Evolutionary conservation across 2,797 vertebrate species (phyloP), one percentile per base, ranked within the genome.

Genomic region (Megalops cyprinoides): DNA sequence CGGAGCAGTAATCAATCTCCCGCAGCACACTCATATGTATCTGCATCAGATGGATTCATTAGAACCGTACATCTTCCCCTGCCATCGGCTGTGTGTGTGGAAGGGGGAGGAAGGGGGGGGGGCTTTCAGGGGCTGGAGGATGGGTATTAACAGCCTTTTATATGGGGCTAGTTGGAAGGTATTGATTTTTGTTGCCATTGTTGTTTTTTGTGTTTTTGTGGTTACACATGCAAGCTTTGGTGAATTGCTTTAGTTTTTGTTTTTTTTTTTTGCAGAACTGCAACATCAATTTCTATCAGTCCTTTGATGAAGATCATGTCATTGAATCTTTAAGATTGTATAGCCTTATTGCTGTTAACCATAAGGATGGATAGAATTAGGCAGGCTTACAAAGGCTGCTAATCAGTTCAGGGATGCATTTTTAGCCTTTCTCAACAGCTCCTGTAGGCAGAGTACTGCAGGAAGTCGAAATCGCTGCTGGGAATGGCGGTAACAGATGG

Each of bases 1-100:
- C 14, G 39, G 51, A 55, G 71, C 46, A 74, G 48, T 7, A 60
- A 79, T 79, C 73, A 76, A 79, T 76, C 71, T 65, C 67, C 6
- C 67, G 44, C 39, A 44, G 69, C n/a, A 18, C 71, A 34, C 39
- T 48, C 62, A 73, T 48, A 44, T 49, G 25, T 12, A 25, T 69
- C 44, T 48, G 37, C 34, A 18, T 65, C 46, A 37, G 10, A 71
- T 80, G 53, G 67, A 81, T 79, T 56, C 55, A 73, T 46, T 44
- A 74, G 51, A 62, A 34, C 31, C 34, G 1, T 69, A 20, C 37
- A n/a, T 42, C 23, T 37, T 4, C 42, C 55, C 25, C n/a, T 71
- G 67, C 28, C 25, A 53, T 20, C 53, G 34, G 31, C 18, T 60
- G n/a, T n/a, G n/a, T n/a, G n/a, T n/a, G n/a, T 18, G 20, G 67